Conservation (phyloP, 2,113 vertebrate species). For the Seriola quinqueradiata region DNA sequence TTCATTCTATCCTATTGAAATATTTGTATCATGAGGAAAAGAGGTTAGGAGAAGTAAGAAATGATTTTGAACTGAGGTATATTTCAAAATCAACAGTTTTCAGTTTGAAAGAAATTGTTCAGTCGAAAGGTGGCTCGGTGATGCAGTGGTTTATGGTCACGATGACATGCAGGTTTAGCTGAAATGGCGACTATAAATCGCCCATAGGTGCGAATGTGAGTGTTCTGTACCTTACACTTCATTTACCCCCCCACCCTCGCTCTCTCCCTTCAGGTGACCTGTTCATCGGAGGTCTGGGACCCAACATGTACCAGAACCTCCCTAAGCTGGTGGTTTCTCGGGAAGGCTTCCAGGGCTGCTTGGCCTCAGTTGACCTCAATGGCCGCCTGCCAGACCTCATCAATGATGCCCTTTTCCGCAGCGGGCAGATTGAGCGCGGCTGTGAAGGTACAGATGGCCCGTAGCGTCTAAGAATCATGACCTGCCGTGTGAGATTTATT, state of each 20-base stretch:
- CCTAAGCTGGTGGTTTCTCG: slow-evolving; percentile 96
- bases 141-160: too few species aligned
- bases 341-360: slow-evolving; percentile 96
- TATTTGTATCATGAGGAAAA: neutral
- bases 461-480: slow-evolving; percentile 19
- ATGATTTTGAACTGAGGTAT: too few species aligned
- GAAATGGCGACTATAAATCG: too few species aligned
- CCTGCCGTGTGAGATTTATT: slow-evolving; percentile 62
- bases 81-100: too few species aligned
- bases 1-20: too few species aligned
- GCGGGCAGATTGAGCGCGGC: slow-evolving; percentile 95
- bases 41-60: neutral
- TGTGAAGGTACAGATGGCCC: slow-evolving; percentile 91
- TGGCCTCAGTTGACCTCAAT: slow-evolving; percentile 97
- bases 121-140: too few species aligned
- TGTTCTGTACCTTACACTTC: neutral
- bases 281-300: slow-evolving; percentile 94
- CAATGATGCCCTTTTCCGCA: slow-evolving; percentile 93
- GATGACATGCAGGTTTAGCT: too few species aligned
- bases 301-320: slow-evolving; percentile 97
- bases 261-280: slow-evolving; percentile 88
- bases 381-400: slow-evolving; percentile 97
- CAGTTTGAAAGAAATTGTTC: neutral
- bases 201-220: too few species aligned
- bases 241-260: neutral